phyloP scores from a whole-genome alignment of 2,888 invertebrate species.

The Cyclophora albipunctata region DNA sequence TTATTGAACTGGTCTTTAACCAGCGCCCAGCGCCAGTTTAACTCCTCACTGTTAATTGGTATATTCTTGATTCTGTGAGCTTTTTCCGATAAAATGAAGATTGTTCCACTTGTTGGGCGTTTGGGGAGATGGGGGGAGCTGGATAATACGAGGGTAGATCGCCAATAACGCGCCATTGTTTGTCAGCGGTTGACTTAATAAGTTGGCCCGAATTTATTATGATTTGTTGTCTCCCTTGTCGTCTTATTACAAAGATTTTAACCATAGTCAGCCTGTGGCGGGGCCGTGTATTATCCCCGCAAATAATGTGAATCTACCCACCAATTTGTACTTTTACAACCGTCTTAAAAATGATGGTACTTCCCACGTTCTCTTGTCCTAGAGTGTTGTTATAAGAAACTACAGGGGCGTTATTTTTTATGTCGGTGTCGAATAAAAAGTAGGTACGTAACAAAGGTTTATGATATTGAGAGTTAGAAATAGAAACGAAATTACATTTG shows the following conservation, averaged over 20 bases:
- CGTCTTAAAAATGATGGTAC: slow-evolving; percentile 33
- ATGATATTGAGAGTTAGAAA: slow-evolving; percentile 21
- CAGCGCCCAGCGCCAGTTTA: slow-evolving; percentile 11
- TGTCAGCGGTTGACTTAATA: slow-evolving; percentile 72
- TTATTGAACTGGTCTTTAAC: neutral
- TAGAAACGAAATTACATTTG: slow-evolving; percentile 25
- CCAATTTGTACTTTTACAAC: slow-evolving; percentile 45
- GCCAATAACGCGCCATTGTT: slow-evolving; percentile 72
- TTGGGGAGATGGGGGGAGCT: slow-evolving; percentile 37
- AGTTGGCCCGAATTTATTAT: slow-evolving; percentile 70
- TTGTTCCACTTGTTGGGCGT: slow-evolving; percentile 56
- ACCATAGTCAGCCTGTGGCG: slow-evolving; percentile 28
- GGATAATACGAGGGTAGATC: slow-evolving; percentile 68
- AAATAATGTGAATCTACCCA: slow-evolving; percentile 28
- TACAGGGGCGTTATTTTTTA: slow-evolving; percentile 29
- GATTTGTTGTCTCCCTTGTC: slow-evolving; percentile 66
- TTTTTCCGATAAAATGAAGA: slow-evolving; percentile 67
- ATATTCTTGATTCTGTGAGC: slow-evolving; percentile 57
- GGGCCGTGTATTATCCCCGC: slow-evolving; percentile 33
- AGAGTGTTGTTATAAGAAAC: slow-evolving; percentile 25
- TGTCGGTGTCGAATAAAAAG: slow-evolving; percentile 24
- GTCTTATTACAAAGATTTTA: slow-evolving; percentile 62
- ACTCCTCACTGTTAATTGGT: slow-evolving; percentile 61
- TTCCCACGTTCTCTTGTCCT: slow-evolving; percentile 22
- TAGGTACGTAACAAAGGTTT: slow-evolving; percentile 25